Evolutionary conservation across 2,797 vertebrate genomes (phyloP).

Genomic region (Premnoplex brunnescens): DNA sequence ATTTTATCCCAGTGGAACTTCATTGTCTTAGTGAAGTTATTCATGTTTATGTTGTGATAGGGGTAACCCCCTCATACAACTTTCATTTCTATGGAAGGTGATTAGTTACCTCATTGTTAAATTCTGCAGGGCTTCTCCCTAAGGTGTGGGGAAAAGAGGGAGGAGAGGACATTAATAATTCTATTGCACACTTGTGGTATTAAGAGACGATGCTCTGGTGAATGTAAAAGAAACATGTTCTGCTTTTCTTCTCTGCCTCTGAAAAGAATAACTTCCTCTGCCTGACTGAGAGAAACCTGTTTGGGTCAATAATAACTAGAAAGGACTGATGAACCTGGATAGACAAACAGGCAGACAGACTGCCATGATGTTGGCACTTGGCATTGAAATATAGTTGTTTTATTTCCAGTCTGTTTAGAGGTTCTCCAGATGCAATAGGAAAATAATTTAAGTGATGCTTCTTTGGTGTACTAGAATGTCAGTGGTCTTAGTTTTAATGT

Average conservation of each 20-base stretch:
- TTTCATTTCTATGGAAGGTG: background rate
- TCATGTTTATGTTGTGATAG: background rate
- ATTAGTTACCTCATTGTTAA: background rate
- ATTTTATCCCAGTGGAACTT: background rate
- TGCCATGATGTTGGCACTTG: background rate
- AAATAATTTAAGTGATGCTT: background rate
- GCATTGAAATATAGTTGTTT: background rate
- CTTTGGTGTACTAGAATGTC: background rate
- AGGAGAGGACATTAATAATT: background rate
- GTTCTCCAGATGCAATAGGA: background rate
- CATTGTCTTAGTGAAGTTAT: background rate
- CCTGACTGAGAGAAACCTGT: background rate
- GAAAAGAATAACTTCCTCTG: background rate
- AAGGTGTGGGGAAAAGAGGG: background rate
- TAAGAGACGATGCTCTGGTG: background rate
- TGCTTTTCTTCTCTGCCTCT: background rate
- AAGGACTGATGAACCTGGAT: background rate
- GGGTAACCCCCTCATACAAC: background rate
- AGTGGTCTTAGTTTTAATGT: background rate
- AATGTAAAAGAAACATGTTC: background rate
- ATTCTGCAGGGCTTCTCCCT: background rate
- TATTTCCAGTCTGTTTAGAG: background rate
- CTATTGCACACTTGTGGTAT: rapidly evolving
- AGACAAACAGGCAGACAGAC: background rate
- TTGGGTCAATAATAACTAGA: background rate